phyloP scores from a whole-genome alignment of 92 coral and sea anemone species.

The Pocillopora meandrina region DNA sequence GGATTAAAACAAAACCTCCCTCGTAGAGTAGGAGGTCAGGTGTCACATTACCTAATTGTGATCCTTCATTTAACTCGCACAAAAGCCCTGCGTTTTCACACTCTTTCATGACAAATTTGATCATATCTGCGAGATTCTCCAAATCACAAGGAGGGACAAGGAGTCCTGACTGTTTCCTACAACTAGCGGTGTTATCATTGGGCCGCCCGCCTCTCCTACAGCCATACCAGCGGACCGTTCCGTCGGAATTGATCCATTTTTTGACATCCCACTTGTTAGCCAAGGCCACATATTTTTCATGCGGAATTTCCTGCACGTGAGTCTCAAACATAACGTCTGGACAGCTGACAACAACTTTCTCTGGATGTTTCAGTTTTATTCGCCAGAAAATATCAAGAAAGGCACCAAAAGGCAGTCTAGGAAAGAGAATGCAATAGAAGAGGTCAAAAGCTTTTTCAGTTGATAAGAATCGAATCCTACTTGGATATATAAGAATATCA shows the following conservation, averaged over 20 bases:
- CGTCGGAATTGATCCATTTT: too few species aligned
- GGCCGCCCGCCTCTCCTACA: too few species aligned
- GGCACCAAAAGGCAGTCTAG: constrained; percentile 75
- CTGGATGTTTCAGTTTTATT: constrained; percentile 60
- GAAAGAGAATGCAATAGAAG: neutral
- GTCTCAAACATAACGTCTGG: constrained; percentile 95
- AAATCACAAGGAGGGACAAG: constrained; percentile 89
- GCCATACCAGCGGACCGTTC: too few species aligned
- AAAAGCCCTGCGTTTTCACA: constrained; percentile 92
- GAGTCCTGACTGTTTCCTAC: constrained; percentile 58
- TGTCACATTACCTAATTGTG: constrained; percentile 63
- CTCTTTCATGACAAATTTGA: constrained; percentile 75
- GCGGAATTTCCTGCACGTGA: constrained; percentile 40
- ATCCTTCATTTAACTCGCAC: constrained; percentile 90
- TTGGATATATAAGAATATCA: too few species aligned
- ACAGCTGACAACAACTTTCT: constrained; percentile 75
- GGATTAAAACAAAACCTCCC: too few species aligned
- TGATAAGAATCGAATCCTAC: neutral
- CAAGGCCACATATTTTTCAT: too few species aligned
- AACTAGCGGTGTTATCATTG: too few species aligned
- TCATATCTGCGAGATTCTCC: constrained; percentile 58
- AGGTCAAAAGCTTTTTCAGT: too few species aligned
- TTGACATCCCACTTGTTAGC: too few species aligned
- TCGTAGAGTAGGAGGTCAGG: too few species aligned
- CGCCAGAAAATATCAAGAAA: constrained; percentile 84